phyloP scores from a whole-genome alignment of 2,888 invertebrate species.

The Dryocosmus kuriphilus region DNA sequence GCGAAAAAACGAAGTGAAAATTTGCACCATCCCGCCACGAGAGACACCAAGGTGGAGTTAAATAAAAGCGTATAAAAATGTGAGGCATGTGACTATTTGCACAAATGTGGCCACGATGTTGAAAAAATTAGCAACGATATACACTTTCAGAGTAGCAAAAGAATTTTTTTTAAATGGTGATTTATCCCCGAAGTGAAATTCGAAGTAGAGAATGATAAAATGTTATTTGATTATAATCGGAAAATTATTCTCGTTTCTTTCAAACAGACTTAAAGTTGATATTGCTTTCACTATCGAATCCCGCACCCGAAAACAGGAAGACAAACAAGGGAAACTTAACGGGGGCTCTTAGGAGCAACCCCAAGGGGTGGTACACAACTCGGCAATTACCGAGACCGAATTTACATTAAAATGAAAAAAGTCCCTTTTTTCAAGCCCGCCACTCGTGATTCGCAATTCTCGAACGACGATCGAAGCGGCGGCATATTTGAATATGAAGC shows the following conservation, averaged over 20 bases:
- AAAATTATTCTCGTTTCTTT: not conserved
- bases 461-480: conserved; percentile 41
- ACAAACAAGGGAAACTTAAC: conserved; percentile 51
- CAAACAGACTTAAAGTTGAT: not conserved
- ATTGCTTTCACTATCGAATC: not conserved
- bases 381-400: conserved; percentile 56
- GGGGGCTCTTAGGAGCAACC: conserved; percentile 39
- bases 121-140: not conserved
- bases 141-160: not conserved
- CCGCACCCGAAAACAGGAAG: conserved; percentile 44
- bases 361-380: conserved; percentile 32
- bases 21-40: no score
- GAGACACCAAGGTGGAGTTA: no score
- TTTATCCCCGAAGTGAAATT: no score
- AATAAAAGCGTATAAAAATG: no score
- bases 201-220: not conserved
- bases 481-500: conserved; percentile 54
- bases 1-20: no score
- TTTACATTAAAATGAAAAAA: conserved; percentile 59
- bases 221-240: not conserved
- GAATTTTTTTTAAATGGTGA: not conserved
- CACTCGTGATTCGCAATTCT: conserved; percentile 48
- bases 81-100: not conserved
- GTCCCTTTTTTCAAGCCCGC: conserved; percentile 30
- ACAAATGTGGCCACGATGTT: not conserved